Percentiles rank a stretch among this genome's conserved stretches.
phyloP scores from a whole-genome alignment of 2,797 vertebrate species.

The Limosa lapponica region DNA sequence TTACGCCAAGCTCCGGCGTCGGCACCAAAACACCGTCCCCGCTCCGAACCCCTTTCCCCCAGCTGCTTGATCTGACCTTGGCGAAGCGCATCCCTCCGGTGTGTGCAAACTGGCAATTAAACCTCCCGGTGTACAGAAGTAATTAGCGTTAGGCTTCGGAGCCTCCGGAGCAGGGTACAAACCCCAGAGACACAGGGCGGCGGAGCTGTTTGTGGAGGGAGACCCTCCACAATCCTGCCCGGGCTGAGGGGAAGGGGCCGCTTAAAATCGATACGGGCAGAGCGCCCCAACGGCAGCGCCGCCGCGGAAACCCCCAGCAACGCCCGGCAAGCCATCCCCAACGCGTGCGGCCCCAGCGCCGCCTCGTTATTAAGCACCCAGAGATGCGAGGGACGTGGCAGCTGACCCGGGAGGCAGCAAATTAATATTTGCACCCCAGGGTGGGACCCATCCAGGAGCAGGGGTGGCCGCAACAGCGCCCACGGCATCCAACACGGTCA shows the following conservation, averaged over 20 bases:
- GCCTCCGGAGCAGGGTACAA: neutral
- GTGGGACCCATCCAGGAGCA: neutral
- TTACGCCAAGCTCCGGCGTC: accelerated
- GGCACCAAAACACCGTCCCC: neutral
- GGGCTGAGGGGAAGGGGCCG: accelerated
- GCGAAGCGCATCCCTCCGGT: accelerated
- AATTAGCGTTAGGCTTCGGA: neutral
- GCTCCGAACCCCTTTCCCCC: neutral
- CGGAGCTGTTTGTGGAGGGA: neutral
- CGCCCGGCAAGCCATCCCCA: neutral
- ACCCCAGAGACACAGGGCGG: neutral
- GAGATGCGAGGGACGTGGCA: neutral
- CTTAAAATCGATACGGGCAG: neutral
- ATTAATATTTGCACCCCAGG: neutral
- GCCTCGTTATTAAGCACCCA: neutral
- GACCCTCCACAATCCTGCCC: neutral
- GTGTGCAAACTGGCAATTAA: neutral
- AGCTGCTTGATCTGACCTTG: too few relatives aligned
- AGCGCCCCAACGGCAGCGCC: accelerated
- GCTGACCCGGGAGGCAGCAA: neutral
- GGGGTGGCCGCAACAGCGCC: neutral
- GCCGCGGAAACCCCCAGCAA: neutral
- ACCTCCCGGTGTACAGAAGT: neutral
- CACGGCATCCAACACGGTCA: neutral
- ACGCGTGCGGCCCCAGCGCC: accelerated